Evolutionary conservation across 2,888 invertebrate genomes (phyloP).

Genomic region (Sicus ferrugineus): DNA sequence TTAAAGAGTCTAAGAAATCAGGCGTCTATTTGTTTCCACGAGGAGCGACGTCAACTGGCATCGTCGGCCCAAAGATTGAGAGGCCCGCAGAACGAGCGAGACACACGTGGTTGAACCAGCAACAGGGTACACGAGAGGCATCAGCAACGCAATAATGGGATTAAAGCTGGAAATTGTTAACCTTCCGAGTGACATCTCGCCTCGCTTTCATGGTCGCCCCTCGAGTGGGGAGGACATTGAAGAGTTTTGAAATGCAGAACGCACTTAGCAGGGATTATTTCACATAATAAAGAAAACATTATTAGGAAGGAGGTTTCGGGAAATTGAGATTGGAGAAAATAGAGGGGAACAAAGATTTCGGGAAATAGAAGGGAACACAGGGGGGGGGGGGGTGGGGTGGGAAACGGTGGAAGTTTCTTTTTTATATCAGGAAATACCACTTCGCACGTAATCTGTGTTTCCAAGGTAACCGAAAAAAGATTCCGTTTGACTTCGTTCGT

Average conservation of each 20-base stretch:
- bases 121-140: neutral
- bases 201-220: neutral
- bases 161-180: constrained; percentile 22
- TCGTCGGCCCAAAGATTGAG: neutral
- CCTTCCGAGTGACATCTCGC: neutral
- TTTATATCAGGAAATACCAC: too few species aligned
- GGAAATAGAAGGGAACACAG: too few species aligned
- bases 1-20: neutral
- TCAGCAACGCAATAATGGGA: constrained; percentile 25
- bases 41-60: neutral
- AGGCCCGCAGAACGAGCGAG: neutral
- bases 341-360: too few species aligned
- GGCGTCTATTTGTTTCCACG: neutral
- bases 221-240: neutral
- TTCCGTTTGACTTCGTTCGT: too few species aligned
- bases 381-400: too few species aligned
- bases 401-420: too few species aligned
- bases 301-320: too few species aligned
- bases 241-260: neutral
- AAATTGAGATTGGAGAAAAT: too few species aligned
- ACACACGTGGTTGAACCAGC: neutral
- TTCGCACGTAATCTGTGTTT: too few species aligned
- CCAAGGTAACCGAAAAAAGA: too few species aligned
- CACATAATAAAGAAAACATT: too few species aligned
- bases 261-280: too few species aligned